Conservation (phyloP, 2,888 invertebrate species). For the Glyphotaelius pellucidus region DNA sequence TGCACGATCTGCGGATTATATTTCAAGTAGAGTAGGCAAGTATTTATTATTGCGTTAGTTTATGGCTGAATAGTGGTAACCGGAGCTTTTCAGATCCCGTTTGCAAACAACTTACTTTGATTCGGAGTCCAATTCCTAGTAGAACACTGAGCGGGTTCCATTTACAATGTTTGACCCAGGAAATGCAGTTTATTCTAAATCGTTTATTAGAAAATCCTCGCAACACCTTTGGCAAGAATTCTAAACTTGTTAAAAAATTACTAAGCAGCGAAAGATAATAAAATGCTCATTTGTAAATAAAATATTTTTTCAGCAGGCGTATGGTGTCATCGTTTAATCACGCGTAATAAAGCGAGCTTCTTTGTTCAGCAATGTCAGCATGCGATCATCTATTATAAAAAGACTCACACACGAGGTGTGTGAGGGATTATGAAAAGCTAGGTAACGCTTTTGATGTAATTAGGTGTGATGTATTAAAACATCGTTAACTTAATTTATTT, state of each 20-base stretch:
- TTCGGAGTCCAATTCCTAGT: not conserved
- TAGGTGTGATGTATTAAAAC: conserved; percentile 2
- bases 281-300: not conserved
- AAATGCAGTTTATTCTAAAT: not conserved
- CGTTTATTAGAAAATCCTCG: not conserved
- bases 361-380: not conserved
- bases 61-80: not conserved
- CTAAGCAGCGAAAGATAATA: not conserved
- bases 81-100: not conserved
- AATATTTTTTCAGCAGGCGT: not conserved
- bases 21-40: not conserved
- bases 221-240: not conserved
- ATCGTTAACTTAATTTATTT: not conserved
- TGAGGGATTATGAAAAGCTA: not conserved
- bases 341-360: not conserved
- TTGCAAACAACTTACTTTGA: not conserved
- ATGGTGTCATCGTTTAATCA: not conserved
- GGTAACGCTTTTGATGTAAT: not conserved
- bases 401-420: not conserved
- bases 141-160: not conserved
- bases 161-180: not conserved
- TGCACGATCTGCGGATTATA: not conserved
- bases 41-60: not conserved
- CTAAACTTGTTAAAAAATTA: not conserved
- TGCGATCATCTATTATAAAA: not conserved